Conservation (phyloP, 2,888 invertebrate species). For the Eutolmus rufibarbis region DNA sequence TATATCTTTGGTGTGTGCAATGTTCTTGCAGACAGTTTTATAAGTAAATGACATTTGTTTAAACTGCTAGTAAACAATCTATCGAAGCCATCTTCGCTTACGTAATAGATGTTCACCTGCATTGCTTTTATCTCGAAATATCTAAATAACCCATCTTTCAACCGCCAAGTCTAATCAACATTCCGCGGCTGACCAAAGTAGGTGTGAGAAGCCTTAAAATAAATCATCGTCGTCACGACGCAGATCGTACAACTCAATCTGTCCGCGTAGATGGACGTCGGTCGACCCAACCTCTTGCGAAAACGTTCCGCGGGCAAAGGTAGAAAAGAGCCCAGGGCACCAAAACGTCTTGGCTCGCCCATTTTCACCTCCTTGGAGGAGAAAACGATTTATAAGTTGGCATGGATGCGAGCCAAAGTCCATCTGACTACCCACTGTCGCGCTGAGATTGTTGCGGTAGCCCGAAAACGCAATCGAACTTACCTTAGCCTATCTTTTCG, state of each 20-base stretch:
- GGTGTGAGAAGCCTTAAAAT: slow-evolving; percentile 11
- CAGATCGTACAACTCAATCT: slow-evolving; percentile 8
- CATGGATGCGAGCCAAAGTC: not conserved
- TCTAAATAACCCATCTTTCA: not conserved
- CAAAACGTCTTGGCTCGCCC: not conserved
- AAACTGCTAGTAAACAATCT: not conserved
- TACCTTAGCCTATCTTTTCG: not conserved
- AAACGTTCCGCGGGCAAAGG: not conserved
- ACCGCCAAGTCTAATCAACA: not conserved
- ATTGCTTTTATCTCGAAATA: not conserved
- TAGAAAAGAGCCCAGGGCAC: not conserved
- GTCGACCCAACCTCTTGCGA: not conserved
- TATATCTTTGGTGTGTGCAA: too few relatives aligned
- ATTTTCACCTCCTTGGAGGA: not conserved
- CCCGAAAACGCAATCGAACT: not conserved
- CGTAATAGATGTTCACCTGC: not conserved
- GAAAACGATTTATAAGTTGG: not conserved
- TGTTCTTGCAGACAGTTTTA: not conserved
- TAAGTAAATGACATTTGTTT: not conserved
- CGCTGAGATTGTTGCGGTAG: not conserved
- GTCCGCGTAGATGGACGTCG: not conserved
- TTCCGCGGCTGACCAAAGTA: slow-evolving; percentile 9
- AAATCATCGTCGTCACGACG: slow-evolving; percentile 27
- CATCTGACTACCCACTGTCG: not conserved
- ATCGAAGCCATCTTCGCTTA: not conserved